phyloP scores from a whole-genome alignment of 2,797 vertebrate genomes.

The Myripristis murdjan region DNA sequence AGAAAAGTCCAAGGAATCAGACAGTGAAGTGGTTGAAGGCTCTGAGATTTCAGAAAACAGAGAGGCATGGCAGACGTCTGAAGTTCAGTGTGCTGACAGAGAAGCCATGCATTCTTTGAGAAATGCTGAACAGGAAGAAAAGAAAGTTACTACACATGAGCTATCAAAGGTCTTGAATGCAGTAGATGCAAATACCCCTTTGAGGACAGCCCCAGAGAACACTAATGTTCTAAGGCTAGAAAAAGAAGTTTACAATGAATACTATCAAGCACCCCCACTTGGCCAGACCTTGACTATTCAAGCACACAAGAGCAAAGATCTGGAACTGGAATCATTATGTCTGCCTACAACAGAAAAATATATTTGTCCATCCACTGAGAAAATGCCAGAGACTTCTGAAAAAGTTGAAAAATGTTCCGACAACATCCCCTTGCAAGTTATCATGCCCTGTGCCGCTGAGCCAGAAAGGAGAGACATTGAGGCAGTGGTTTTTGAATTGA shows the following conservation, averaged over 20 bases:
- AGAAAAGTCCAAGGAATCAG: constrained; percentile 29
- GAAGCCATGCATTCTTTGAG: background rate
- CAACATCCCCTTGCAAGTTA: constrained; percentile 25
- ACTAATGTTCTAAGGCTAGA: constrained; percentile 79
- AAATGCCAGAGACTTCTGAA: constrained; percentile 38
- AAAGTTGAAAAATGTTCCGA: constrained; percentile 37
- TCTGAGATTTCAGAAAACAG: constrained; percentile 6
- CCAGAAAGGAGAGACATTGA: constrained; percentile 49
- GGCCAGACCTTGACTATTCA: constrained; percentile 75
- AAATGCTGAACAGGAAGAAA: constrained; percentile 22
- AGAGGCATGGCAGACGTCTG: constrained; percentile 18
- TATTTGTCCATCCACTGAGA: constrained; percentile 3
- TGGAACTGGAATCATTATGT: constrained; percentile 36
- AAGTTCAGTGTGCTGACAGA: constrained; percentile 36
- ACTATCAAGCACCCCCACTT: constrained; percentile 81
- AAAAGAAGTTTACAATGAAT: constrained; percentile 80
- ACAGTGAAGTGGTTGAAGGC: constrained; percentile 37
- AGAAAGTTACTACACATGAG: constrained; percentile 23
- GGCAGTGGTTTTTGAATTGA: constrained; percentile 45
- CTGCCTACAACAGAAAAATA: constrained; percentile 27
- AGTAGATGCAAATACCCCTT: constrained; percentile 56
- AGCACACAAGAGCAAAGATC: constrained; percentile 54
- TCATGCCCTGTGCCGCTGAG: constrained; percentile 33
- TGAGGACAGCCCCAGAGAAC: constrained; percentile 69
- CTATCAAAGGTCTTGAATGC: constrained; percentile 35